Evolutionary conservation across 2,113 vertebrate species (phyloP).

Genomic region (Hymenochirus boettgeri): DNA sequence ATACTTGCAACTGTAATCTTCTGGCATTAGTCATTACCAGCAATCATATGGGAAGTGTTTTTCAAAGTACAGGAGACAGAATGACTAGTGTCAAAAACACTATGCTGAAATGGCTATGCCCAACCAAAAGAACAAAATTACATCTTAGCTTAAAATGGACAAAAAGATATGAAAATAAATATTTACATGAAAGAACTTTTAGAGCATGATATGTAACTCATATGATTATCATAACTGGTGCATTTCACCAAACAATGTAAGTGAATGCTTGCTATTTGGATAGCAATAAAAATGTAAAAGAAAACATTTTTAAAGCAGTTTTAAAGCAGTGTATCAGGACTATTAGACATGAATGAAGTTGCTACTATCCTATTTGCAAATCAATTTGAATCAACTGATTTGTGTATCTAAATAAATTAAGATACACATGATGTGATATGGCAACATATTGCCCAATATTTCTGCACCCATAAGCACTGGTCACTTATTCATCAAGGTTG

Average conservation of each 20-base stretch:
- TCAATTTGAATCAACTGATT: too few relatives aligned
- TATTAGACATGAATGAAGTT: too few relatives aligned
- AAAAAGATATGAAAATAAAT: not conserved
- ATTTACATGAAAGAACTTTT: conserved; percentile 18
- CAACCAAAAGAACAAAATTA: conserved; percentile 31
- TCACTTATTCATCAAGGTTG: too few relatives aligned
- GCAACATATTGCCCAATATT: too few relatives aligned
- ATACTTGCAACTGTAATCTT: conserved; percentile 20
- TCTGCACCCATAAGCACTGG: too few relatives aligned
- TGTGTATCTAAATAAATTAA: too few relatives aligned
- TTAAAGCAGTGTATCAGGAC: not conserved
- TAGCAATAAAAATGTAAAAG: conserved; percentile 10
- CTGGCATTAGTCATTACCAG: conserved; percentile 21
- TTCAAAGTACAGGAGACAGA: conserved; percentile 22
- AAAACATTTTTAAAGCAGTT: not conserved
- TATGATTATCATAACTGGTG: conserved; percentile 25
- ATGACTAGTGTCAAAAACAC: conserved; percentile 25
- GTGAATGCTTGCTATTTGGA: conserved; percentile 15
- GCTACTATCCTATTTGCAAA: too few relatives aligned
- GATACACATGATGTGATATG: too few relatives aligned
- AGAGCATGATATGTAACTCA: conserved; percentile 5
- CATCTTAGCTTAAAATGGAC: conserved; percentile 17
- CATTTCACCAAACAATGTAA: conserved; percentile 12
- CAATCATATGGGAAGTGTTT: conserved; percentile 24
- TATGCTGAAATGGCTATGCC: conserved; percentile 16